Evolutionary conservation across 2,888 invertebrate genomes (phyloP).

Genomic region (Minunthozetes semirufus): DNA sequence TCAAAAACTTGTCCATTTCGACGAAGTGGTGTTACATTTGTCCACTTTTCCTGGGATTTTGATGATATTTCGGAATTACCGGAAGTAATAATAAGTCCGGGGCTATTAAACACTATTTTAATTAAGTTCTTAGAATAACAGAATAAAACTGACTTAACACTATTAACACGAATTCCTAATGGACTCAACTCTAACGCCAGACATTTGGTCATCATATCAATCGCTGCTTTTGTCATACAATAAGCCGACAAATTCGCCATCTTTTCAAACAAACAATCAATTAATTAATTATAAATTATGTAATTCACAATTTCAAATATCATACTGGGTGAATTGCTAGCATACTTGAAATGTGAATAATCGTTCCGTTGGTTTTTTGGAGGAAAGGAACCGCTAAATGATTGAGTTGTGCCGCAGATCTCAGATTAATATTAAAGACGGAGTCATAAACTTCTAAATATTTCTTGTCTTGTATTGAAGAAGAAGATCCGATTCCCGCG

Average conservation of each 20-base stretch:
- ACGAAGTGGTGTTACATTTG: slow-evolving; percentile 8
- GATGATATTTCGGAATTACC: too few species aligned
- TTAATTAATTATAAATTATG: too few species aligned
- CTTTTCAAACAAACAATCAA: not conserved
- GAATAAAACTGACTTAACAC: slow-evolving; percentile 10
- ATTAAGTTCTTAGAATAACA: too few species aligned
- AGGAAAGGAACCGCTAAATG: not conserved
- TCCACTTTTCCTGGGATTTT: too few species aligned
- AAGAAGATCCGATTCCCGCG: slow-evolving; percentile 9
- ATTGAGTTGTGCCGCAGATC: not conserved
- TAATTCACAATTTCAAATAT: not conserved
- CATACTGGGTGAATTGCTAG: too few species aligned
- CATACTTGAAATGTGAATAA: too few species aligned
- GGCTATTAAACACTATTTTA: not conserved
- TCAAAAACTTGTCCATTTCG: slow-evolving; percentile 16
- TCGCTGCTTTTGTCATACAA: not conserved
- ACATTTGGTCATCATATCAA: slow-evolving; percentile 5
- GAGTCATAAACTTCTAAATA: not conserved
- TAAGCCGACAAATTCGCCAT: not conserved
- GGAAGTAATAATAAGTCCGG: too few species aligned
- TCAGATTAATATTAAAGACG: too few species aligned
- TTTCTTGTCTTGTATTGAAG: slow-evolving; percentile 1
- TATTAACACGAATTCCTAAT: slow-evolving; percentile 9
- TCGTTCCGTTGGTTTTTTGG: too few species aligned
- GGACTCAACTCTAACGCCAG: slow-evolving; percentile 23